Base-by-base conservation (phyloP, 2,113 vertebrate species). In the Natator depressus region DNA sequence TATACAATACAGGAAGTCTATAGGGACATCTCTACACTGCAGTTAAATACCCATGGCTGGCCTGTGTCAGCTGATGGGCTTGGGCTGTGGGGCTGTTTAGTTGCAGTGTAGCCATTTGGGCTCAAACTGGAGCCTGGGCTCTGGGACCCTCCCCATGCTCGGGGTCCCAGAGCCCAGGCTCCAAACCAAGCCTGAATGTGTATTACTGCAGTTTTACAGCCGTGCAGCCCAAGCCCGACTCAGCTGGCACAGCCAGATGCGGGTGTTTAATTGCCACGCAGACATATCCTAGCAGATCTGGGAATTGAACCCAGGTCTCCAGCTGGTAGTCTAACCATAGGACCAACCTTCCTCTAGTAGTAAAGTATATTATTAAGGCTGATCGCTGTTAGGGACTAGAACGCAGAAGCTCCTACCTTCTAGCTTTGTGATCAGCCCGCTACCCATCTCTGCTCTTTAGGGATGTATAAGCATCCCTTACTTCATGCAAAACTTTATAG, bases 361-460 rank as follows among this genome's bases (percentile, higher is more conserved):
- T 29, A 20, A 17, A 19, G 8, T 57, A 51, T n/a, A 25, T 65
- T 78, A 19, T 38, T 91, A 27, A 27, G 82, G 80, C 87, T 92
- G 55, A 82, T 31, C 72, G 85, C 92, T 16, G 87, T 80, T 79
- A 86, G 62, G 86, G 10, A 90, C 82, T 31, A 72, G 78, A 88
- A 55, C 3, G 72, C 9, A 53, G 51, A 49, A 87, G 42, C 17
- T 86, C 54, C 54, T 81, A 49, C 76, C 78, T 82, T 80, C 27
- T 27, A 80, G 62, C 35, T 82, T 80, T 85, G 72, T 9, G 10
- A 4, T 20, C 76, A 94, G 93, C 42, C 91, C 49, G 82, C 93
- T 38, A 55, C 31, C 54, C 46, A 19, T 51, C 91, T 89, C 31
- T 87, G 88, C 72, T 72, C 83, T 51, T 29, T 5, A 6, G 1